Conservation (phyloP, 2,113 vertebrate species). For the Callipepla californica region DNA sequence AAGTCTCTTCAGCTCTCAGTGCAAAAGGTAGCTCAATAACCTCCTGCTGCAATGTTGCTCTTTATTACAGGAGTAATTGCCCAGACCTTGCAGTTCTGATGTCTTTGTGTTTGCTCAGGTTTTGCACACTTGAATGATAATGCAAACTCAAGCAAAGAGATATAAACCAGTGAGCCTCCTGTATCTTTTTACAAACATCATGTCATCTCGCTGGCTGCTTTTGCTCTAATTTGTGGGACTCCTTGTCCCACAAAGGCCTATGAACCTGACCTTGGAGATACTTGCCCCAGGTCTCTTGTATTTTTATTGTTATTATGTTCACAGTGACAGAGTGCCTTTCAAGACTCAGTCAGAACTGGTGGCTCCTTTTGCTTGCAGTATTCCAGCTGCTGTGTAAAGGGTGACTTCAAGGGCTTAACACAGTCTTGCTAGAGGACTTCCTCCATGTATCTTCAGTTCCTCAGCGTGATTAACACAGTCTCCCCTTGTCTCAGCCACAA, state of each 20-base stretch:
- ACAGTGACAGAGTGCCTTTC: not conserved
- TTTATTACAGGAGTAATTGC: not conserved
- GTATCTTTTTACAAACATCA: not conserved
- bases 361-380: not conserved
- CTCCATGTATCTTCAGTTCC: not conserved
- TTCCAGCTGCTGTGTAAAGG: not conserved
- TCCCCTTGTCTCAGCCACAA: not conserved
- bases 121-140: conserved; percentile 17
- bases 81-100: not conserved
- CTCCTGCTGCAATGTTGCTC: not conserved
- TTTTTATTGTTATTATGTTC: not conserved
- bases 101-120: not conserved
- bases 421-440: not conserved
- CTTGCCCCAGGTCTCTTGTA: conserved; percentile 31
- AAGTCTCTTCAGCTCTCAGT: not conserved
- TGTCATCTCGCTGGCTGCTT: conserved; percentile 1
- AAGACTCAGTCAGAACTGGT: not conserved
- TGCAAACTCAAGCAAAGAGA: not conserved
- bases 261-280: not conserved
- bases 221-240: not conserved
- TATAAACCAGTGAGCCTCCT: not conserved
- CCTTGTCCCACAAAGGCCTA: not conserved
- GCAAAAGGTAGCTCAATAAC: not conserved
- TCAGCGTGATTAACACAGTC: not conserved
- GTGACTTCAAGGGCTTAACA: not conserved